These are phyloP conservation scores for Willisornis vidua DNA, from an alignment of 2,113 vertebrate genomes.

Conservation along the genomic window DNA sequence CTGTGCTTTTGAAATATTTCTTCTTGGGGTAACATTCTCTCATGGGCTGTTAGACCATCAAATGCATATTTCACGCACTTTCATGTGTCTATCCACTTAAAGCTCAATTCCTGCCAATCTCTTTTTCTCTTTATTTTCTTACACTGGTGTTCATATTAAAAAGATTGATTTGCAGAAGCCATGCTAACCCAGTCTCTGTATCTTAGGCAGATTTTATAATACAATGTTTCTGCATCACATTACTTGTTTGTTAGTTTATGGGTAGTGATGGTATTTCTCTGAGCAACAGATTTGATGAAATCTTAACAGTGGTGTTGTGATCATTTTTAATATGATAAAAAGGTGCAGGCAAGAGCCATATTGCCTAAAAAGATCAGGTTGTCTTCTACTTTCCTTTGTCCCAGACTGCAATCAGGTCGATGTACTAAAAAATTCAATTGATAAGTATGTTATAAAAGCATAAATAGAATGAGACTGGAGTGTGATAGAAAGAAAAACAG, in stretches of 20 bases:
- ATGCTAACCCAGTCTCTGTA: background rate
- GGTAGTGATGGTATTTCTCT: background rate
- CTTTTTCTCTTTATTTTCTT: background rate
- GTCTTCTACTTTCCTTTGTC: background rate
- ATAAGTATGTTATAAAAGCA: background rate
- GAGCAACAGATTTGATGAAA: background rate
- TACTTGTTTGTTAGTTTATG: background rate
- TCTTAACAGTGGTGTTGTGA: background rate
- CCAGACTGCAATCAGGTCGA: background rate
- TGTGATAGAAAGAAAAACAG: fast-evolving
- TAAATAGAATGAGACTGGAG: background rate
- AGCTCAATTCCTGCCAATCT: background rate
- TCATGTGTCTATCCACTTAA: background rate
- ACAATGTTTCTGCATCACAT: background rate
- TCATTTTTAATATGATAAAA: background rate
- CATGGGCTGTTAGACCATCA: background rate
- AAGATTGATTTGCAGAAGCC: background rate
- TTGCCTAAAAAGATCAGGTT: background rate
- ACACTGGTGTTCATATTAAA: background rate
- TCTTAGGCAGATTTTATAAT: background rate
- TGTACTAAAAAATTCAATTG: background rate
- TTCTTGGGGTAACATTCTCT: background rate
- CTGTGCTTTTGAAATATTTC: background rate
- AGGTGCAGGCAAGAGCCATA: background rate
- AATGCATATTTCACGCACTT: background rate